Conservation (phyloP, 2,113 vertebrate species). For the Pelecanus crispus region DNA sequence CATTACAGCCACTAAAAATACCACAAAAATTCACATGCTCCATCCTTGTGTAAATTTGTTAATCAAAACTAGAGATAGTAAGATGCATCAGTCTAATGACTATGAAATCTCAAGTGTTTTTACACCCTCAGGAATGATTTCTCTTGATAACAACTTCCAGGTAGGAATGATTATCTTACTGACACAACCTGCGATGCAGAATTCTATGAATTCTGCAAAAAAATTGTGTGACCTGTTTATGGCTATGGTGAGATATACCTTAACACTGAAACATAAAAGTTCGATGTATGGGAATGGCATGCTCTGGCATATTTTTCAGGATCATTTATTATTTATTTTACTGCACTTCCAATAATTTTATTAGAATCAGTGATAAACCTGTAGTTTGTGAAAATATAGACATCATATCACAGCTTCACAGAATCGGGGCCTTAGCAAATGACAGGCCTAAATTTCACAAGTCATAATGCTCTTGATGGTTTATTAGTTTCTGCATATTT, state of each 20-base stretch:
- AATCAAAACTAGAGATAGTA: neutral
- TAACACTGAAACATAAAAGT: neutral
- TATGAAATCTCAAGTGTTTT: neutral
- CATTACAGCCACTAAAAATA: constrained; percentile 28
- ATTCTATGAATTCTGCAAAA: neutral
- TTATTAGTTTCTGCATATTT: constrained; percentile 28
- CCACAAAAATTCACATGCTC: neutral
- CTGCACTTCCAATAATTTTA: neutral
- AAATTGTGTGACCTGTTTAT: neutral
- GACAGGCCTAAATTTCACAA: neutral
- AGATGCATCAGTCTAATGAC: neutral
- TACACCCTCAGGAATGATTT: neutral
- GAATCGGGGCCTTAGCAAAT: neutral
- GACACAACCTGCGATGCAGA: neutral
- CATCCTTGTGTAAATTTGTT: neutral
- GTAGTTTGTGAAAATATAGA: neutral
- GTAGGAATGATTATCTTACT: neutral
- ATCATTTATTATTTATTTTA: neutral
- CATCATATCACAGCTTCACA: neutral
- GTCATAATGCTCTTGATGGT: neutral
- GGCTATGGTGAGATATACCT: neutral
- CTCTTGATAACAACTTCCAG: neutral
- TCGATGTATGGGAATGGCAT: neutral
- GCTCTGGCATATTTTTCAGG: neutral
- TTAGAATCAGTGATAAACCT: neutral